phyloP scores from a whole-genome alignment of 2,797 vertebrate genomes.

The Danionella dracula region DNA sequence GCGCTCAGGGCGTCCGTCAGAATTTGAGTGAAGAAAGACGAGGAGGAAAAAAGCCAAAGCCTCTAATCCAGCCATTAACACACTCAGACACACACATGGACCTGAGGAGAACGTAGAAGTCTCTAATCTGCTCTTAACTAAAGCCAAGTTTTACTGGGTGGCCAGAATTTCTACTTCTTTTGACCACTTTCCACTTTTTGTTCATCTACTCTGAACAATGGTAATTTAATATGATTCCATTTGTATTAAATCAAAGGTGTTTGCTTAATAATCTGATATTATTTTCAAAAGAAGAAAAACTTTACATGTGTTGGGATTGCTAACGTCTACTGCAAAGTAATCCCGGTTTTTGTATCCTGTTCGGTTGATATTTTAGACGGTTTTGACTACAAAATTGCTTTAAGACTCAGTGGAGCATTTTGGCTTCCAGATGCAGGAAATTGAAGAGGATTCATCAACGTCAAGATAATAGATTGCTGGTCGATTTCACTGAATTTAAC shows the following conservation, averaged over 20 bases:
- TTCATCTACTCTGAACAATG: neutral
- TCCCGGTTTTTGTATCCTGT: neutral
- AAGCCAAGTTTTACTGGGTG: neutral
- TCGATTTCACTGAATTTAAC: neutral
- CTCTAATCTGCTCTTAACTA: neutral
- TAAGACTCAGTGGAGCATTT: neutral
- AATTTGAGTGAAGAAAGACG: neutral
- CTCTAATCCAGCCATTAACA: conserved; percentile 8
- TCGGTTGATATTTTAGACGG: neutral
- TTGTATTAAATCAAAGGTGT: neutral
- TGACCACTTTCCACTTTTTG: neutral
- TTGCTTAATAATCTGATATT: neutral
- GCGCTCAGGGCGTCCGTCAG: neutral
- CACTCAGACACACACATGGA: neutral
- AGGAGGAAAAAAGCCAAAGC: neutral
- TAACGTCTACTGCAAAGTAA: neutral
- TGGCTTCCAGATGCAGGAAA: conserved; percentile 15
- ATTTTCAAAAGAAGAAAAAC: neutral
- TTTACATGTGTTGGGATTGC: too few relatives aligned
- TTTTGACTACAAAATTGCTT: neutral
- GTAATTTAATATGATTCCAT: neutral
- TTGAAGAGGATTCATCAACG: conserved; percentile 6
- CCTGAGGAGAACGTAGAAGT: neutral
- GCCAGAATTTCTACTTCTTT: conserved; percentile 2
- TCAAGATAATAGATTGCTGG: neutral